Evolutionary conservation across 2,888 invertebrate species (phyloP).

Genomic region (Alentia gelatinosa): DNA sequence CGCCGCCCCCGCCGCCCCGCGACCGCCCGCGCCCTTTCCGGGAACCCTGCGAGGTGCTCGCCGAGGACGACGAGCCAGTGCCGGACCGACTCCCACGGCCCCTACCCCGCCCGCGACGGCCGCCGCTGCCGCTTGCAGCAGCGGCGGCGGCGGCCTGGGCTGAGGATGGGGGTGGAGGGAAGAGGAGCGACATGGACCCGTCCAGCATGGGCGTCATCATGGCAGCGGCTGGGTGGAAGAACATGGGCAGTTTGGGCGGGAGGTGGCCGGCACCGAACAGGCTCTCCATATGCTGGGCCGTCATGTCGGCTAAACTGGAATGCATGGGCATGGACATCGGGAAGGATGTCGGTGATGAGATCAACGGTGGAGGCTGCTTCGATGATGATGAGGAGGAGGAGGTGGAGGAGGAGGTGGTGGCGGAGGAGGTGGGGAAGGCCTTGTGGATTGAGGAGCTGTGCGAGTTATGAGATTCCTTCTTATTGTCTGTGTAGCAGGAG

Average conservation of each 20-base stretch:
- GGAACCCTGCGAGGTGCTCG: background rate
- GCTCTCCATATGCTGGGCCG: conserved; percentile 39
- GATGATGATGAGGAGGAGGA: background rate
- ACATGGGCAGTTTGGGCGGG: conserved; percentile 37
- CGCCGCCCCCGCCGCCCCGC: background rate
- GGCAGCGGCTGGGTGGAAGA: conserved; percentile 56
- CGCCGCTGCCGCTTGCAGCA: conserved; percentile 7
- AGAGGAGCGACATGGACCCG: conserved; percentile 58
- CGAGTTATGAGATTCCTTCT: background rate
- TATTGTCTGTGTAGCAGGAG: background rate
- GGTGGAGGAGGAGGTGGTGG: conserved; percentile 1
- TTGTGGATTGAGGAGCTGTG: background rate
- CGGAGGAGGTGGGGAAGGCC: background rate
- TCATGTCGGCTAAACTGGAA: conserved; percentile 45
- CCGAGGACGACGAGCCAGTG: background rate
- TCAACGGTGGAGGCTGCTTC: background rate
- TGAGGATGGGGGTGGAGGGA: conserved; percentile 58
- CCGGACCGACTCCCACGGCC: conserved; percentile 19
- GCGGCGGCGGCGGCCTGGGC: conserved; percentile 53
- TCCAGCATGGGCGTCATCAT: conserved; percentile 63
- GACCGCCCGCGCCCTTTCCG: conserved; percentile 55
- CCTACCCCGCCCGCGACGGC: conserved; percentile 60
- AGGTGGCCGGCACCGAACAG: conserved; percentile 40
- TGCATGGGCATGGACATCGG: conserved; percentile 38
- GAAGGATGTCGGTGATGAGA: conserved; percentile 6